These are phyloP conservation scores for Parapristionchus giblindavisi DNA, from an alignment of 2,888 invertebrate genomes.

Conservation along the genomic window DNA sequence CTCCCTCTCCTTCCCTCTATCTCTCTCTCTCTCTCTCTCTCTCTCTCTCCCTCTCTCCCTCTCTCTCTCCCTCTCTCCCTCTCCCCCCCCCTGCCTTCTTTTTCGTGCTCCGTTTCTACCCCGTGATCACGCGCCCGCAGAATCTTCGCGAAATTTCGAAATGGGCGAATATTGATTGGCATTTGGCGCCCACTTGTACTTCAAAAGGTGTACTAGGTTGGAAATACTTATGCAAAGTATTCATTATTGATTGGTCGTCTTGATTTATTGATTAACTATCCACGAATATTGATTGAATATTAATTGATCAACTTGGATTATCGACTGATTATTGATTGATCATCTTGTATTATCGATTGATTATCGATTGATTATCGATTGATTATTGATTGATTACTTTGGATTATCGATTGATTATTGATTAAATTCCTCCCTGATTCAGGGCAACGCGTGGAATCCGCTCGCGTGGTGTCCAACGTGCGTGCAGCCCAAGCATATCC, in stretches of 20 bases:
- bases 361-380: background rate
- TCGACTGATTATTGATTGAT: too few species aligned
- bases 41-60: background rate
- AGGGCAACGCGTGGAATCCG: background rate
- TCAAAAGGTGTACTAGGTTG: too few species aligned
- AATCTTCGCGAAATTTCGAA: too few species aligned
- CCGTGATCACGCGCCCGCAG: constrained; percentile 6
- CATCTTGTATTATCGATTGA: too few species aligned
- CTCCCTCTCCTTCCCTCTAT: background rate
- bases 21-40: background rate
- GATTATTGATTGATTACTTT: background rate
- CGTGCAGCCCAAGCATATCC: background rate
- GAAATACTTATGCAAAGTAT: too few species aligned
- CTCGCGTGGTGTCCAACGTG: constrained; percentile 26
- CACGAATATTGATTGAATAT: too few species aligned
- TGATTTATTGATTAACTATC: too few species aligned
- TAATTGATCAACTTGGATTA: too few species aligned
- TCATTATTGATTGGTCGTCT: too few species aligned
- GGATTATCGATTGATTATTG: background rate
- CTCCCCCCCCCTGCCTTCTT: background rate
- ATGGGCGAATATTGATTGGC: background rate
- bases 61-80: background rate
- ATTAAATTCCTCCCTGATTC: background rate
- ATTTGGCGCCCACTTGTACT: too few species aligned
- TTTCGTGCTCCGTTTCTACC: background rate